Evolutionary conservation across 2,797 vertebrate genomes (phyloP).

Genomic region (Sebastes wilsoni): DNA sequence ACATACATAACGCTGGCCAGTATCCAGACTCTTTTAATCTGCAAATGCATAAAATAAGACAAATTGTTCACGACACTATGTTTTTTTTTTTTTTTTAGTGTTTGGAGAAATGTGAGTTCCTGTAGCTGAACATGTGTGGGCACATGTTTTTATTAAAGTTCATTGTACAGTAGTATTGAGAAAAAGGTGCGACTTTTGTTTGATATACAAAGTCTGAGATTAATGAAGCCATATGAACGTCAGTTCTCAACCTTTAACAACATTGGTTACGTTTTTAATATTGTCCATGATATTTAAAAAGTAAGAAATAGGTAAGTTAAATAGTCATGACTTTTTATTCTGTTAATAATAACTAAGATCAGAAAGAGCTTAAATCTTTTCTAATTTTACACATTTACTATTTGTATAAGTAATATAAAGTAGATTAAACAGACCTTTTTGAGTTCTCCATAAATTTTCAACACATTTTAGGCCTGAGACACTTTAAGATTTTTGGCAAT

Average conservation of each 20-base stretch:
- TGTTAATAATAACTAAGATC: not conserved
- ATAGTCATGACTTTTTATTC: not conserved
- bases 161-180: not conserved
- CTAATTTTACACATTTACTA: not conserved
- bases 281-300: not conserved
- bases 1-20: not conserved
- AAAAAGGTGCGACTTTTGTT: not conserved
- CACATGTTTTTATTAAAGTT: not conserved
- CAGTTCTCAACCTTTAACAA: not conserved
- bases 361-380: not conserved
- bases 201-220: not conserved
- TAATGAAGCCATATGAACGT: not conserved
- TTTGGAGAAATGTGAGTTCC: not conserved
- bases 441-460: not conserved
- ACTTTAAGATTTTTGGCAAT: constrained; percentile 5
- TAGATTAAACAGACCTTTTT: not conserved
- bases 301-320: not conserved
- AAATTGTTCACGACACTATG: not conserved
- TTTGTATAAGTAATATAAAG: not conserved
- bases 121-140: not conserved
- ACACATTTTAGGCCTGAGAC: constrained; percentile 6
- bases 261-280: not conserved
- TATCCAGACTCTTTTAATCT: constrained; percentile 5
- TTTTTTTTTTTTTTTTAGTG: not conserved
- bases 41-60: constrained; percentile 6